These are phyloP conservation scores for Malthinus seriepunctatus DNA, from an alignment of 2,888 invertebrate genomes.

Conservation along the genomic window DNA sequence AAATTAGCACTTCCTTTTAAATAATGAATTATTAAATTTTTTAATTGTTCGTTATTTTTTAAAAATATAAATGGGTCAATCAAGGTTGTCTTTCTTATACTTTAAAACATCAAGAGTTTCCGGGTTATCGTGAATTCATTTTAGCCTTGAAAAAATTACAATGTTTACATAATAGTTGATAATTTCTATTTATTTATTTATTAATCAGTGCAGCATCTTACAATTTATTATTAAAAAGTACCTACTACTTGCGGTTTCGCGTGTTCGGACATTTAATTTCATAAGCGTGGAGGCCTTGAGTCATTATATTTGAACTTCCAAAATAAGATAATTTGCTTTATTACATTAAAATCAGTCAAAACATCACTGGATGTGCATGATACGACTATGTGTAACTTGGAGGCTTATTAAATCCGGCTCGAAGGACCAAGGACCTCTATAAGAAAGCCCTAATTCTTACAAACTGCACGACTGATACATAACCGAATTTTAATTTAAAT, in stretches of 20 bases:
- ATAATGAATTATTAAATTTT: neutral
- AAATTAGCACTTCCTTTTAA: neutral
- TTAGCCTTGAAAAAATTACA: neutral
- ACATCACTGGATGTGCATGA: no score
- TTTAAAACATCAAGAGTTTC: neutral
- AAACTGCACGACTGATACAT: no score
- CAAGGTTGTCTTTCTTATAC: conserved; percentile 1
- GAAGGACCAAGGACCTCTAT: no score
- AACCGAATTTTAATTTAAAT: no score
- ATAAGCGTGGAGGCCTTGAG: neutral
- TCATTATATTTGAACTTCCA: no score
- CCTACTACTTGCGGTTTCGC: no score
- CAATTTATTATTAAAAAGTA: conserved; percentile 1
- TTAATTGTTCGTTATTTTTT: neutral
- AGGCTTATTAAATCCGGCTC: no score
- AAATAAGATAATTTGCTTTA: no score
- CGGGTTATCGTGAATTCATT: conserved; percentile 1
- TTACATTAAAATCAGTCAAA: no score
- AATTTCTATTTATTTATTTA: neutral
- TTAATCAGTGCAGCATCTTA: neutral
- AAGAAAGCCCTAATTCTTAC: no score
- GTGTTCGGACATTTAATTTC: neutral
- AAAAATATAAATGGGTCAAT: conserved; percentile 3
- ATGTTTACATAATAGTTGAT: conserved; percentile 4
- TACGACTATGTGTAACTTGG: no score